These are phyloP conservation scores for Anthoscopus minutus DNA, from an alignment of 2,113 vertebrate species.

Conservation along the genomic window DNA sequence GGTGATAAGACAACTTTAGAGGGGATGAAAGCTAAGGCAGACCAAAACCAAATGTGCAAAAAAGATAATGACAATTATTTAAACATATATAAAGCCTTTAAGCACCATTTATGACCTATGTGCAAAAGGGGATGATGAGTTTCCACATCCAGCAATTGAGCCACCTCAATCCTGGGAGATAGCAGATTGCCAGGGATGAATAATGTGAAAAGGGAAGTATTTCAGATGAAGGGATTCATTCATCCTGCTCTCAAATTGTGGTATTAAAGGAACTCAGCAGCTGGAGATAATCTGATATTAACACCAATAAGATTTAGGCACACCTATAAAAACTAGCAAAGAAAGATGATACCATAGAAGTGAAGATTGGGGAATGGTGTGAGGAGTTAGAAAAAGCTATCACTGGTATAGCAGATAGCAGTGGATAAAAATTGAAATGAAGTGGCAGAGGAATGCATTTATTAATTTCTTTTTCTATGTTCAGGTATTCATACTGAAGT, in stretches of 20 bases:
- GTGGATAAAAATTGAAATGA: neutral
- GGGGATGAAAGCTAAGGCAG: neutral
- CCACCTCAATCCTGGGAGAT: neutral
- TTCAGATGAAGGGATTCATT: neutral
- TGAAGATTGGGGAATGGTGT: neutral
- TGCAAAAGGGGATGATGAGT: neutral
- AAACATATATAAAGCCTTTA: neutral
- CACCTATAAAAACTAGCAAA: neutral
- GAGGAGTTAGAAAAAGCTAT: neutral
- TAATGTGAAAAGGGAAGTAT: neutral
- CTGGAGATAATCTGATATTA: neutral
- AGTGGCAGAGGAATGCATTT: accelerated
- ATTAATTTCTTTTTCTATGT: neutral
- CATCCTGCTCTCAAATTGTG: neutral
- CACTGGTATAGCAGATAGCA: neutral
- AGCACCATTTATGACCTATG: neutral
- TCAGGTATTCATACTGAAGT: neutral
- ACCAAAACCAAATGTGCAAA: neutral
- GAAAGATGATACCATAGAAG: neutral
- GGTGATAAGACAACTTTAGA: neutral
- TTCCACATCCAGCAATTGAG: neutral
- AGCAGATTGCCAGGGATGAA: neutral
- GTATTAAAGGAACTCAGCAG: neutral
- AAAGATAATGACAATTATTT: neutral
- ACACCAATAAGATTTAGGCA: neutral